These are phyloP conservation scores for Oryzias dopingdopingensis DNA, from an alignment of 2,797 vertebrate species.

Conservation along the genomic window DNA sequence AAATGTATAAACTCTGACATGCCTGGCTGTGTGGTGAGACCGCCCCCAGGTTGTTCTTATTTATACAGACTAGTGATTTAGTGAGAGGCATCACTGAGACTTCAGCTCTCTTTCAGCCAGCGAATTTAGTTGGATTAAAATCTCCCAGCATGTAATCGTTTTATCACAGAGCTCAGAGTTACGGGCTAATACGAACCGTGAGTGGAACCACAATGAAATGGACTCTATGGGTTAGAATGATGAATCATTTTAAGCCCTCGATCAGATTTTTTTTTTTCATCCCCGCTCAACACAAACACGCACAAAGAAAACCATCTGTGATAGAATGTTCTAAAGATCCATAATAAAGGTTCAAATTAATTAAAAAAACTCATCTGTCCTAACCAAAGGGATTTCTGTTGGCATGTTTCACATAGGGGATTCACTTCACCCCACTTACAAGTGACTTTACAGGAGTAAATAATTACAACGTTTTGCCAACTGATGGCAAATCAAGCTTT, in stretches of 20 bases:
- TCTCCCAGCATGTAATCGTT: conserved; percentile 49
- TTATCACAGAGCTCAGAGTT: conserved; percentile 41
- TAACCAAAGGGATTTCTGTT: conserved; percentile 24
- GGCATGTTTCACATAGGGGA: conserved; percentile 14
- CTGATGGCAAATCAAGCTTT: background rate
- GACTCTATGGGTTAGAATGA: conserved; percentile 33
- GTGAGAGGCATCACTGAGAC: conserved; percentile 33
- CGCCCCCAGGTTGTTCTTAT: conserved; percentile 26
- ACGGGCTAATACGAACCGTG: conserved; percentile 39
- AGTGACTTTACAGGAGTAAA: conserved; percentile 29
- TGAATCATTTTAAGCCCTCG: conserved; percentile 47
- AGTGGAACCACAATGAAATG: conserved; percentile 47
- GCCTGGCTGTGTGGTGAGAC: background rate
- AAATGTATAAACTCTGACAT: too few relatives aligned
- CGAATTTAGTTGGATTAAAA: conserved; percentile 52
- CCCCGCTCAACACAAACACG: conserved; percentile 19
- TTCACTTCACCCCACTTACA: conserved; percentile 7
- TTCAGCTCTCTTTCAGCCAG: conserved; percentile 37
- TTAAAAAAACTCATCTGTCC: conserved; percentile 19
- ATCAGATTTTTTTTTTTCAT: conserved; percentile 48
- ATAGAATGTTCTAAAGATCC: conserved; percentile 37
- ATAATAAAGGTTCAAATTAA: background rate
- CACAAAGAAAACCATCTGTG: conserved; percentile 41
- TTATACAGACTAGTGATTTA: conserved; percentile 35
- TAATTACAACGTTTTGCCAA: conserved; percentile 23